phyloP scores from a whole-genome alignment of 2,113 vertebrate species.

The Enhydra lutris region DNA sequence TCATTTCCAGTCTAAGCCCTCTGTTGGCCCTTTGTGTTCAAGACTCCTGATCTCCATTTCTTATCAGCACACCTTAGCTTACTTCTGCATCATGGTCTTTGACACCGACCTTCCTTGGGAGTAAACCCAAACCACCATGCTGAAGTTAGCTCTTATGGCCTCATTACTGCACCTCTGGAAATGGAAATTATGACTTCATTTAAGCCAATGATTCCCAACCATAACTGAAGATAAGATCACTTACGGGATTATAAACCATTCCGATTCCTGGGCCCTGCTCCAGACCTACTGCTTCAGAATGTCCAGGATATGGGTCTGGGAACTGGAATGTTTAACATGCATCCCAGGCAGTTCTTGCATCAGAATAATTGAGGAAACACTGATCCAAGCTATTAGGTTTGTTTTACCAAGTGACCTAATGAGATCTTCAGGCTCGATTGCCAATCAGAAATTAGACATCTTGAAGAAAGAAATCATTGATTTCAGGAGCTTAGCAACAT shows the following conservation, averaged over 20 bases:
- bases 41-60: neutral
- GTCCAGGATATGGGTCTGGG: neutral
- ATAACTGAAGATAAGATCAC: neutral
- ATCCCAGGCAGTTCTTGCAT: neutral
- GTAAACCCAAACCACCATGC: neutral
- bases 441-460: neutral
- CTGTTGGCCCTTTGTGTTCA: neutral
- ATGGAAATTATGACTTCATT: constrained; percentile 53
- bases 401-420: neutral
- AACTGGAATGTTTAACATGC: neutral
- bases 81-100: constrained; percentile 37
- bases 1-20: neutral
- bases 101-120: neutral
- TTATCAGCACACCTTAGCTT: constrained; percentile 32
- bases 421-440: neutral
- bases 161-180: neutral
- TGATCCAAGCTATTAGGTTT: neutral
- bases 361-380: neutral
- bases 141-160: constrained; percentile 35
- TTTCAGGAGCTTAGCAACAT: neutral
- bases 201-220: neutral
- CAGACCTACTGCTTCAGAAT: neutral
- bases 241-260: neutral
- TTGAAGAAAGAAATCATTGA: neutral
- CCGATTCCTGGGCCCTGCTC: neutral